Evolutionary conservation across 1,140 invertebrate species (phyloP), one percentile per base, ranked within the genome.

Genomic region (Leguminivora glycinivorella): DNA sequence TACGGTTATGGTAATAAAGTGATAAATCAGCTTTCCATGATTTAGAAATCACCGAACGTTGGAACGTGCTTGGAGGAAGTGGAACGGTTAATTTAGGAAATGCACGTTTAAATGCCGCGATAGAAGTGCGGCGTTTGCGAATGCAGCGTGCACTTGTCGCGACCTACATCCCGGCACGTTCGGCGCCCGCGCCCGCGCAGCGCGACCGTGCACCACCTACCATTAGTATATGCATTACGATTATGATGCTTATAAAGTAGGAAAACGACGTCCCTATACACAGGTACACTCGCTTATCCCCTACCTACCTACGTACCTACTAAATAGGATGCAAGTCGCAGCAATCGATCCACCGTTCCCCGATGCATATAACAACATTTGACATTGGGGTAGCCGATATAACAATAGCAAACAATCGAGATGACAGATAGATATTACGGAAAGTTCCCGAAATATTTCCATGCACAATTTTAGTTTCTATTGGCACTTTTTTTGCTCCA

Each of bases 101-200:
- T 43, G 40, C n/a, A 67, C 12, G 66, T 22, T 31, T 52, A 60
- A 70, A 56, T 70, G 47, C 56, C 19, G 43, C 19, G 56, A 70
- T 22, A 6, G 47, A 12, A 68, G 67, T 38, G 24, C 40, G 60
- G 58, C 40, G 31, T 60, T 63, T 75, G 74, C 75, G 78, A 80
- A 75, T 77, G 80, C 82, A 79, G 79, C 83, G 81, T 83, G 83
- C 86, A 89, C 83, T 84, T 89, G 86, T 78, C 73, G 76, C 81
- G 83, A 88, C 87, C 88, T 84, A 89, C 82, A 87, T 87, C 76
- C 69, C 71, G 63, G 47, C 86, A 88, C 84, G 88, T 88, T 90
- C 87, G 86, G 84, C 82, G 82, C 78, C 70, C 40, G 43, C 73
- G 78, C 76, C 31, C 31, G 31, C 66, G 70, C 71, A 17, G 14